Evolutionary conservation across 2,888 invertebrate species (phyloP).

Genomic region (Dorcus hopei): DNA sequence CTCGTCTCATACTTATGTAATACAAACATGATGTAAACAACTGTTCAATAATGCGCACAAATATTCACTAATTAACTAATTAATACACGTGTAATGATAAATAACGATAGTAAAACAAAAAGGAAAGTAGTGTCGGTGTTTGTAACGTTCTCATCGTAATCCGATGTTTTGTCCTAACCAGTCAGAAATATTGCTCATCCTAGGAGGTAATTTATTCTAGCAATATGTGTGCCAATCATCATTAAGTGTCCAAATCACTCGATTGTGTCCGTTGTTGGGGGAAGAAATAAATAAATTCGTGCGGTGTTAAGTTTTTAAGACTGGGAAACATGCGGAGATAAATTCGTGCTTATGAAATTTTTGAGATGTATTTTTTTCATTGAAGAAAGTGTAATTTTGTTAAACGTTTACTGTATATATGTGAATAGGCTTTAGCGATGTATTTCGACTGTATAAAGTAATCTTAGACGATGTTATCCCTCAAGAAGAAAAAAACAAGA

Average conservation of each 20-base stretch:
- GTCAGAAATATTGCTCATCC: constrained; percentile 17
- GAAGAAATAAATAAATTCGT: not conserved
- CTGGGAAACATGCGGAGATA: not conserved
- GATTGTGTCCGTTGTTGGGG: not conserved
- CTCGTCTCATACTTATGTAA: not conserved
- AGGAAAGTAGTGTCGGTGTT: constrained; percentile 11
- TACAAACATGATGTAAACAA: constrained; percentile 1
- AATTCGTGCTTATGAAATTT: constrained; percentile 11
- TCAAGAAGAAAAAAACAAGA: not conserved
- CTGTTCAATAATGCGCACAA: constrained; percentile 3
- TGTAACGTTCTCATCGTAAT: constrained; percentile 1
- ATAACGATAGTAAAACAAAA: not conserved
- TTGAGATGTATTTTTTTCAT: constrained; percentile 9
- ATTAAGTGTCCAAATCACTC: not conserved
- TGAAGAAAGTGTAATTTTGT: not conserved
- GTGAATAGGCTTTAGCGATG: constrained; percentile 4
- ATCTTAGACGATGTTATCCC: not conserved
- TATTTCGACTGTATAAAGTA: constrained; percentile 1
- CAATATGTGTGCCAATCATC: constrained; percentile 29
- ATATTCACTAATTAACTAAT: not conserved
- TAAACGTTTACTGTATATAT: constrained; percentile 6
- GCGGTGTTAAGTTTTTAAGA: no score
- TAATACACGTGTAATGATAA: not conserved
- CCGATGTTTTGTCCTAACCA: not conserved
- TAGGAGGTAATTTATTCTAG: constrained; percentile 18